phyloP scores from a whole-genome alignment of 2,888 invertebrate species.

The Troilus luridus region DNA sequence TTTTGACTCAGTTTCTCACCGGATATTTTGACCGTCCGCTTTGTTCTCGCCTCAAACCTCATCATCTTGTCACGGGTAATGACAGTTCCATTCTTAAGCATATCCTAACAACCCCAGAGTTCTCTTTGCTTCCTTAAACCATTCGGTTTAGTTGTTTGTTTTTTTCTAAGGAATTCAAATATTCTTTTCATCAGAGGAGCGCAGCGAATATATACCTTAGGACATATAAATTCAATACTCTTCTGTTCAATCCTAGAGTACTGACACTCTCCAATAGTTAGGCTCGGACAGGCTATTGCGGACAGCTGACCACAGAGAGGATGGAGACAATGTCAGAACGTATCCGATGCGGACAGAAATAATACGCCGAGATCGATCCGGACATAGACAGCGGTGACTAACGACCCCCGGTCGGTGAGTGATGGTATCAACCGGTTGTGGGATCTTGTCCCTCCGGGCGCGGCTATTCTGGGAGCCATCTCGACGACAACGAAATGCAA shows the following conservation, averaged over 20 bases:
- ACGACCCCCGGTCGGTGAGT: not conserved
- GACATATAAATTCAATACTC: not conserved
- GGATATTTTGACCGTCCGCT: no score
- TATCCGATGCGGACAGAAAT: not conserved
- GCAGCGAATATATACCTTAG: not conserved
- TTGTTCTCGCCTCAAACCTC: no score
- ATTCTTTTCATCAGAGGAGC: no score
- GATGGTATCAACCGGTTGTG: not conserved
- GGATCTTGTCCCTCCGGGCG: not conserved
- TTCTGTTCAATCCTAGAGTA: not conserved
- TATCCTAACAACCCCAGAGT: no score
- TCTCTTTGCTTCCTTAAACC: no score
- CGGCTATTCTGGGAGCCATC: slow-evolving; percentile 28
- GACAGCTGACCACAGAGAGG: not conserved
- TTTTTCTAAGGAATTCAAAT: no score
- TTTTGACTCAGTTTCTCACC: no score
- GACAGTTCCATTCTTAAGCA: no score
- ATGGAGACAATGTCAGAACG: not conserved
- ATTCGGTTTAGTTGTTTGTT: no score
- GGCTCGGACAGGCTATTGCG: not conserved
- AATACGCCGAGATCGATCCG: slow-evolving; percentile 4
- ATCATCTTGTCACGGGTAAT: no score
- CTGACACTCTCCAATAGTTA: not conserved
- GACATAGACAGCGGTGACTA: not conserved
- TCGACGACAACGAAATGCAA: not conserved